Evolutionary conservation across 2,888 invertebrate species (phyloP), one percentile per base, ranked within the genome.

Genomic region (Agrotis puta): DNA sequence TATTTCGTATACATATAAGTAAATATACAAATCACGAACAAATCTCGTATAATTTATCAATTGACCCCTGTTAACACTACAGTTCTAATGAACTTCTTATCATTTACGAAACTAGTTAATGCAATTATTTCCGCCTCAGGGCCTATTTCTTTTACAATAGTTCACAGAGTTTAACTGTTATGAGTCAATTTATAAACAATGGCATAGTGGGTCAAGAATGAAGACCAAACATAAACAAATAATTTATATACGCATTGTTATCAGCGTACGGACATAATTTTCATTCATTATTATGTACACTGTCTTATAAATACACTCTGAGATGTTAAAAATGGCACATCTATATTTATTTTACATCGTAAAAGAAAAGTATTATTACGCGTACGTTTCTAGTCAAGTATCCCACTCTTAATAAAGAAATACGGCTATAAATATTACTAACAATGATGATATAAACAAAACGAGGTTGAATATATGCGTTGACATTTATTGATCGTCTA

Each of bases 191-290:
- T 45, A 27, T 51, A 68, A 65, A 74, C 51, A 76, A 62, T 43
- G 27, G 13, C n/a, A 51, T 62, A 74, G 66, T 80, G 56, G 81
- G 84, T 83, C 82, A 80, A 77, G 67, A 77, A 61, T 73, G 24
- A 69, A 76, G 43, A 64, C 39, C 61, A 70, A 74, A 70, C 50
- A 64, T 67, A 67, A 79, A 74, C 57, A 75, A 71, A 70, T 57
- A 11, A 80, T 74, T 74, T 59, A 51, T 67, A 65, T 70, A 57
- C 54, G 66, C 65, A 71, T 76, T 74, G 70, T 67, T 80, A 48
- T 51, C 51, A 45, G 3, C 51, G 20, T 47, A 47, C 20, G 14
- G 54, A 64, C 51, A 70, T 70, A 13, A 54, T 56, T 47, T 70
- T 53, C 65, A 75, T 81, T 64, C 59, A 70, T 62, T 68, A 62